Conservation (phyloP, 1,140 invertebrate genomes). For the Lethocerus indicus region DNA sequence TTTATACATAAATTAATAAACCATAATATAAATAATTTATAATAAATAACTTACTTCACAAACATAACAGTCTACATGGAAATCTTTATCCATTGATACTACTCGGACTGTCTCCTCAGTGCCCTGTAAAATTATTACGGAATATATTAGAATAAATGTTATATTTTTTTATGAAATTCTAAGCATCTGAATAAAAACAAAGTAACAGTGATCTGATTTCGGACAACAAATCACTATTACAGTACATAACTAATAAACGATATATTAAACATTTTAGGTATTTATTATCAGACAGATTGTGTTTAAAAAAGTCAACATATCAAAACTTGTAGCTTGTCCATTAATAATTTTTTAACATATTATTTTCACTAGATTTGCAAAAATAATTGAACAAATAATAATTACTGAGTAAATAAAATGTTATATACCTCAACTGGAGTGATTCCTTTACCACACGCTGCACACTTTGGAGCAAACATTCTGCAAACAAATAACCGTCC, state of each 20-base stretch:
- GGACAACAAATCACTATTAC: neutral
- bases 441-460: constrained; percentile 85
- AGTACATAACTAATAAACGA: neutral
- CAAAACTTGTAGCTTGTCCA: too few relatives aligned
- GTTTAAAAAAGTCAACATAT: neutral
- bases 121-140: constrained; percentile 36
- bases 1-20: too few relatives aligned
- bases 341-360: too few relatives aligned
- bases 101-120: constrained; percentile 94
- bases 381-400: too few relatives aligned
- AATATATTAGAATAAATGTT: neutral
- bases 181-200: neutral
- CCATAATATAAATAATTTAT: too few relatives aligned
- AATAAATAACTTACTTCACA: constrained; percentile 63
- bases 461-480: constrained; percentile 95
- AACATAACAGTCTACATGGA: constrained; percentile 96
- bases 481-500: constrained; percentile 27
- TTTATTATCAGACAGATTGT: neutral
- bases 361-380: too few relatives aligned
- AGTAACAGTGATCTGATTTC: neutral
- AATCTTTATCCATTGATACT: constrained; percentile 97
- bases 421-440: constrained; percentile 50
- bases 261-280: too few relatives aligned
- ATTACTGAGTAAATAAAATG: constrained; percentile 1
- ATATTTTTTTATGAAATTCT: neutral